A percentile compares a stretch with the other conserved stretches of the same genome.
Evolutionary conservation across 2,888 invertebrate species (phyloP).

Genomic region (Trissonchulus latispiculum): DNA sequence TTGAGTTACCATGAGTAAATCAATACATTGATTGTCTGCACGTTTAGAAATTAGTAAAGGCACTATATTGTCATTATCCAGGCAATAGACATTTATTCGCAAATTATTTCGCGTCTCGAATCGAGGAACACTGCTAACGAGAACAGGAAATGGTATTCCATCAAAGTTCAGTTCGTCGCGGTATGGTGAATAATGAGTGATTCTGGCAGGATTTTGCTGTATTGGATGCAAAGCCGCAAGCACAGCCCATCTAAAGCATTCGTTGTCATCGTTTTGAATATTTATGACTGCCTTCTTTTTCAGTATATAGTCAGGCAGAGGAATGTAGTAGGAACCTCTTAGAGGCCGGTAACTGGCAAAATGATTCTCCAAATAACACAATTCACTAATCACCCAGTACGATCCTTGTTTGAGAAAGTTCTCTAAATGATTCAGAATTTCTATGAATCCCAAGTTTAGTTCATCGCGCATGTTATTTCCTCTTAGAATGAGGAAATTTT

Average conservation of each 20-base stretch:
- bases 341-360: no score
- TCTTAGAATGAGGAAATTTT: no score
- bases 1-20: no score
- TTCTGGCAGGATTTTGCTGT: neutral
- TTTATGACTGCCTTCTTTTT: no score
- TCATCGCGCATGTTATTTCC: no score
- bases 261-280: no score
- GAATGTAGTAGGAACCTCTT: neutral
- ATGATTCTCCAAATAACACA: neutral
- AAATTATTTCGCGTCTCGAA: constrained; percentile 7
- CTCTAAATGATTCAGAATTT: neutral
- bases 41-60: no score
- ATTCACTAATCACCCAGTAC: neutral
- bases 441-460: no score
- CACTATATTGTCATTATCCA: no score
- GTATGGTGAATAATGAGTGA: constrained; percentile 4
- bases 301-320: neutral
- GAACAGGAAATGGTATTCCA: neutral
- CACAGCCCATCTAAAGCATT: constrained; percentile 1
- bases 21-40: no score
- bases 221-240: neutral
- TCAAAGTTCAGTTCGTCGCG: neutral
- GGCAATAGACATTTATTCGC: no score
- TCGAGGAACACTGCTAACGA: neutral
- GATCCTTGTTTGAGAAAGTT: constrained; percentile 1